Base-by-base conservation (phyloP, 37 sponge, comb jelly and placozoan species). In the Diacarnus erythraeanus region DNA sequence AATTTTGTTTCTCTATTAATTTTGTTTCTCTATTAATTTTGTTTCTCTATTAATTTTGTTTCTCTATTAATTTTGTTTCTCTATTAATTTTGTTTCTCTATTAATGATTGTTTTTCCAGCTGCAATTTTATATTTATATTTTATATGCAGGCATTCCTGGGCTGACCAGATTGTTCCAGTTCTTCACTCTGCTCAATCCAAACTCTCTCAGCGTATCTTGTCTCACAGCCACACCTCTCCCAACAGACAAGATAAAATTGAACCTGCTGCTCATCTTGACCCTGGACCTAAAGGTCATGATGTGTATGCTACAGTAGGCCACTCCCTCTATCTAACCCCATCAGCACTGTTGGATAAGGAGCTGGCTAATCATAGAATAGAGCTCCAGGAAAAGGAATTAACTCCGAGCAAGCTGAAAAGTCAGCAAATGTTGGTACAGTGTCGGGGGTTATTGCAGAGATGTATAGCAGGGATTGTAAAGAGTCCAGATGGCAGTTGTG, bases 211-310 rank as follows among this genome's bases (percentile, higher is more conserved):
- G 22, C 29, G 83, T 4, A 18, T 77, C 12, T n/a, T 41, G 30
- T 39, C 20, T 4, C 58, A 80, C 39, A 64, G 36, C n/a, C 33
- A 72, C 27, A 63, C 47, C 17, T 2, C 36, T 34, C 20, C 22
- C 0, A 17, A 42, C 36, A 20, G 10, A 43, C 64, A 47, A 26
- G 22, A 4, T 1, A 44, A 56, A 12, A 66, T 87, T 21, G 59
- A 87, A 18, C 92, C 92, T 26, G 88, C 92, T 6, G 88, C 92
- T 34, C 92, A 87, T 42, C 37, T 92, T 29, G 92, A 92, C 51
- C 84, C 88, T 23, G 42, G 67, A 31, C 77, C 84, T 9, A 20
- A 47, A 22, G 73, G 80, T 26, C 65, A 92, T 59, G 44, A 92
- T 44, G 37, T 92, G 35, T 92, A 92, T 57, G 88, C 81, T 21